Evolutionary conservation across 2,113 vertebrate genomes (phyloP).

Genomic region (Tragelaphus buxtoni): DNA sequence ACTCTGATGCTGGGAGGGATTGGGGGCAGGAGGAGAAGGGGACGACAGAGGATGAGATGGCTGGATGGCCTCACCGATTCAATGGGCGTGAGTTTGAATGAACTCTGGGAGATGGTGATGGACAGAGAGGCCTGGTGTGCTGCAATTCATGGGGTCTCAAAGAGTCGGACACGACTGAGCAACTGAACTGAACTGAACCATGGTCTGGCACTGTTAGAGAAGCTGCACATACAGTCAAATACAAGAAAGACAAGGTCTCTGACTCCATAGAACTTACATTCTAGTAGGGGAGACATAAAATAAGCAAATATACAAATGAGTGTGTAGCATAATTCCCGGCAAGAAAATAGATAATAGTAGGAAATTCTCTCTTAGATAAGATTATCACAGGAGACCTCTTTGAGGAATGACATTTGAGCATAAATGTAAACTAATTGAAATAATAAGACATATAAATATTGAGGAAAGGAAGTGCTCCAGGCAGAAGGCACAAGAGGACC

Average conservation of each 20-base stretch:
- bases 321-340: neutral
- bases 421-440: neutral
- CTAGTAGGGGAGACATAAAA: neutral
- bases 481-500: neutral
- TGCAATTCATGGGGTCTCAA: too few species aligned
- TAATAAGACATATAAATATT: neutral
- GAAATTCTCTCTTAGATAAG: neutral
- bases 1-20: too few species aligned
- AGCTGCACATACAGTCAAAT: neutral
- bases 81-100: too few species aligned
- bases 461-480: neutral
- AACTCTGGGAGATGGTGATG: too few species aligned
- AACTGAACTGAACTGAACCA: too few species aligned
- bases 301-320: neutral
- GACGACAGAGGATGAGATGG: too few species aligned
- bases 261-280: neutral
- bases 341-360: neutral
- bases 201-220: neutral
- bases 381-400: neutral
- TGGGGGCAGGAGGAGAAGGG: too few species aligned
- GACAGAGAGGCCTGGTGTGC: too few species aligned
- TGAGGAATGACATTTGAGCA: neutral
- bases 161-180: fast-evolving
- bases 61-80: too few species aligned
- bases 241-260: neutral